Evolutionary conservation across 2,797 vertebrate genomes (phyloP), one percentile per base, ranked within the genome.

Genomic region (Eurystomus glaucurus): DNA sequence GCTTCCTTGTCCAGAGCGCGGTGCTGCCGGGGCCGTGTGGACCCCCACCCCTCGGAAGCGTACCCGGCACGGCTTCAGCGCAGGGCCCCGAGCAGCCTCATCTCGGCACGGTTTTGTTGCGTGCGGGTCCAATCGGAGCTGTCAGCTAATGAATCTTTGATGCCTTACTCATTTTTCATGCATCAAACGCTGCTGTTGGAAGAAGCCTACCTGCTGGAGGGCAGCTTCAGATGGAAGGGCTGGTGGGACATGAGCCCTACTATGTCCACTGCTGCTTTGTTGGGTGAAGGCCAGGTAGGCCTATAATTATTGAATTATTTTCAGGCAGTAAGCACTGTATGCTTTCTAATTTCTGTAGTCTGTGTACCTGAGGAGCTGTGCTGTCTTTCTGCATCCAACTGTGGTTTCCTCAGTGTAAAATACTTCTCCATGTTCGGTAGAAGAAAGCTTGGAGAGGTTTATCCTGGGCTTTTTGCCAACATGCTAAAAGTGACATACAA

Each of bases 81-180:
- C 69, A 46, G 87, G 37, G 31, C 54, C 57, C 51, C 39, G 25
- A 64, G 61, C 52, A 22, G 37, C 85, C 50, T 52, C 22, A 21
- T 10, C 26, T 29, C 57, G 48, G 85, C 41, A 65, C 51, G 17
- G 66, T 43, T 72, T 74, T 79, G 28, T 58, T 39, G 39, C 48
- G 14, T 2, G 54, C 55, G 41, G 54, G 76, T 78, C 69, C 16
- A 31, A 3, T 64, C n/a, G 11, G 26, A 50, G 70, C 91, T n/a
- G 55, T 15, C 74, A 33, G 19, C 65, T 93, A 57, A 55, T 35
- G 79, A 86, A 50, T 75, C 58, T 89, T 54, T 66, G 93, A 31
- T 45, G 28, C 8, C 3, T 51, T 25, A 31, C 69, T 81, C 64
- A 31, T 77, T 82, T 92, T 82, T 91, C 80, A 35, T 19, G 81